Base-by-base conservation (phyloP, 2,113 vertebrate genomes). In the Microcebus griseorufus region DNA sequence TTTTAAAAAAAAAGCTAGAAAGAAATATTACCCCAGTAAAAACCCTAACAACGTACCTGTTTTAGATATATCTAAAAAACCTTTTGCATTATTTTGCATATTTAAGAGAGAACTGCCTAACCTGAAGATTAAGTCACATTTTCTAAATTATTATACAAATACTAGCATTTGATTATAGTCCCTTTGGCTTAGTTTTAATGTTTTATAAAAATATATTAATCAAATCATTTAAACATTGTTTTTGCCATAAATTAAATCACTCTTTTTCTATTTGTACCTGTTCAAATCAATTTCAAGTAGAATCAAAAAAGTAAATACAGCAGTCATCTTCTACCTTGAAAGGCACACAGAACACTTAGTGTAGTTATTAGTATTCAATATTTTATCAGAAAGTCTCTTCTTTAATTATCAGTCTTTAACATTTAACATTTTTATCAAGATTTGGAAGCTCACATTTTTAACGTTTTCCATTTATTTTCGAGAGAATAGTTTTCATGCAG, bases 71-170 rank as follows among this genome's bases (percentile, higher is more conserved):
- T 70, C 14, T 93, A 88, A 90, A 96, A 75, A 97, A 9, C 4
- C 18, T 81, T 97, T 85, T 95, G 25, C 18, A 48, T 95, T 97
- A 20, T 92, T 85, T 87, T 93, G 20, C 58, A 32, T 67, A 55
- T 65, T 65, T 72, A 92, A 67, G 42, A 79, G 93, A 97, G 64
- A 86, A 88, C 6, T 2, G 39, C 37, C 93, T 95, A 94, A 64
- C n/a, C 76, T 83, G 39, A 93, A 96, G 73, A 95, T 93, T 93
- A 86, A 97, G 95, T 95, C 70, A 67, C 6, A 16, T 89, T 93
- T 91, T 96, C 91, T 97, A 65, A 94, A 92, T 97, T 96, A 80
- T 96, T 97, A 95, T n/a, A 70, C 45, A 90, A 94, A 97, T 78
- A 45, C 6, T 55, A 92, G 13, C 7, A 90, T 20, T 67, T 75